Percentiles rank a stretch among this genome's conserved stretches.
phyloP scores from a whole-genome alignment of 2,113 vertebrate genomes.

The Carettochelys insculpta region DNA sequence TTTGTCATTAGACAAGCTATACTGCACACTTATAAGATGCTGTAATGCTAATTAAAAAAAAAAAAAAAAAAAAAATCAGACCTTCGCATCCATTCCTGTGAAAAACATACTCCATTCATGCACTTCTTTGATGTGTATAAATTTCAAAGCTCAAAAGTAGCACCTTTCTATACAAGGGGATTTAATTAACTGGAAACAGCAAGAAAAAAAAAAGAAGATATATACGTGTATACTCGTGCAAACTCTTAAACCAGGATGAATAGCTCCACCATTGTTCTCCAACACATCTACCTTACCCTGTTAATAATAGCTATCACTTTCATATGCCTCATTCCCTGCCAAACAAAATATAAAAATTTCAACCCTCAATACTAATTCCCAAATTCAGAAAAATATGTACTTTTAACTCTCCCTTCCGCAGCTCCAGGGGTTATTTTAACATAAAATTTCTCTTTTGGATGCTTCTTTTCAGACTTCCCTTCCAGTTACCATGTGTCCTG shows the following conservation, averaged over 20 bases:
- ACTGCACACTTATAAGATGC: background rate
- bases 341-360: slow-evolving; percentile 8
- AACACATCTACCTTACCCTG: background rate
- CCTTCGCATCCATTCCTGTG: background rate
- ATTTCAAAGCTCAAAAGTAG: background rate
- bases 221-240: background rate
- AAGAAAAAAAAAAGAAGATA: background rate
- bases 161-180: background rate
- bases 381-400: background rate
- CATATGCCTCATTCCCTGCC: background rate
- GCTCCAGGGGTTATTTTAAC: background rate
- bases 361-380: background rate
- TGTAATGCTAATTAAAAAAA: background rate
- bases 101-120: background rate
- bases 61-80: no score
- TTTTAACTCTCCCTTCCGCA: background rate
- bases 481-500: background rate
- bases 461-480: background rate
- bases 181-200: background rate
- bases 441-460: background rate
- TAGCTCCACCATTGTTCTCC: background rate
- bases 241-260: slow-evolving; percentile 7
- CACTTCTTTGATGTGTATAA: background rate
- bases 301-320: background rate
- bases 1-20: background rate